Percentiles rank a stretch among this genome's conserved stretches.
Evolutionary conservation across 2,888 invertebrate genomes (phyloP).

Genomic region (Pseudococcus longispinus): DNA sequence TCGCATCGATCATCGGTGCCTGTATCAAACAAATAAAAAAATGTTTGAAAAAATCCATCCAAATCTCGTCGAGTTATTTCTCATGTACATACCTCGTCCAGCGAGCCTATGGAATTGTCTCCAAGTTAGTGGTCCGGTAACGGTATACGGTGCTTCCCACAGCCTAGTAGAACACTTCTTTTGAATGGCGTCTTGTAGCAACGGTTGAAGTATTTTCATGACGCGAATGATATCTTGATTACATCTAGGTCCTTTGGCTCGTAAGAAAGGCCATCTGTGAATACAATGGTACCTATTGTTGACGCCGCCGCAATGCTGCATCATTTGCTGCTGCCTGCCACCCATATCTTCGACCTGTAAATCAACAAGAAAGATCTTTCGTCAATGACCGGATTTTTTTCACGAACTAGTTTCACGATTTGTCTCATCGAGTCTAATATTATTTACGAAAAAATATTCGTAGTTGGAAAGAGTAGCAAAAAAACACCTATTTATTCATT

Average conservation of each 20-base stretch:
- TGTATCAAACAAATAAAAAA: conserved; percentile 58
- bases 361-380: neutral
- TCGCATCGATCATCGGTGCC: conserved; percentile 94
- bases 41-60: neutral
- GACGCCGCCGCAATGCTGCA: conserved; percentile 58
- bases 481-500: too few species aligned
- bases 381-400: too few species aligned
- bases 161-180: conserved; percentile 84
- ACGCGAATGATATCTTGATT: conserved; percentile 90
- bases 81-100: conserved; percentile 74
- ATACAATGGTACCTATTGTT: conserved; percentile 66
- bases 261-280: conserved; percentile 87
- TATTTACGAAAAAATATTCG: too few species aligned
- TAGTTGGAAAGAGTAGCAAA: too few species aligned
- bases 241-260: conserved; percentile 83
- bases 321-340: conserved; percentile 60
- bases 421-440: too few species aligned
- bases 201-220: conserved; percentile 88
- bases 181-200: conserved; percentile 94
- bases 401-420: too few species aligned
- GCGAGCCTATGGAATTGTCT: conserved; percentile 95
- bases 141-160: conserved; percentile 91
- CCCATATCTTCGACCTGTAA: conserved; percentile 62
- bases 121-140: conserved; percentile 98
- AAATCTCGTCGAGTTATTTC: neutral